phyloP scores from a whole-genome alignment of 1,140 invertebrate species.

The Pseudomyrmex pallidus region DNA sequence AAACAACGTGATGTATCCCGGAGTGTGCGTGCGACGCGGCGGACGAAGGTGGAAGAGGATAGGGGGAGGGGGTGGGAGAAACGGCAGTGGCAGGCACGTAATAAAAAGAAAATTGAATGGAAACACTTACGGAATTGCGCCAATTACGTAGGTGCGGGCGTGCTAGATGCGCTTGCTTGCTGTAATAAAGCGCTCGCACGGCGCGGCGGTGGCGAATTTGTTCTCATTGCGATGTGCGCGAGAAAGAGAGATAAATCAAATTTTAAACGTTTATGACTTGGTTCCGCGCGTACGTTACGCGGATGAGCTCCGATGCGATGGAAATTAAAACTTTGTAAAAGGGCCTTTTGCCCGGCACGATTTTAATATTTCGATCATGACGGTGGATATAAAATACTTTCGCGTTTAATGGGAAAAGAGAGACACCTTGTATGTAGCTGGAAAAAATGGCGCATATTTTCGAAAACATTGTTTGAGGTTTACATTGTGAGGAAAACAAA shows the following conservation, averaged over 20 bases:
- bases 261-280: slow-evolving; percentile 56
- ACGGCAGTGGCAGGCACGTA: slow-evolving; percentile 33
- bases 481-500: too few relatives aligned
- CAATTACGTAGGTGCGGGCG: slow-evolving; percentile 54
- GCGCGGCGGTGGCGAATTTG: slow-evolving; percentile 35
- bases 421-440: not conserved
- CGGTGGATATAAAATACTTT: slow-evolving; percentile 1
- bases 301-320: slow-evolving; percentile 16
- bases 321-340: slow-evolving; percentile 44
- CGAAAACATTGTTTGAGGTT: too few relatives aligned
- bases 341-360: not conserved
- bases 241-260: slow-evolving; percentile 46
- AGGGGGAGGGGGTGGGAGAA: not conserved
- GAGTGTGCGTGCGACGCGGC: slow-evolving; percentile 36
- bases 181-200: slow-evolving; percentile 54
- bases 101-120: slow-evolving; percentile 62
- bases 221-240: slow-evolving; percentile 52
- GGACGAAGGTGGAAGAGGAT: too few relatives aligned
- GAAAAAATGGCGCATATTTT: too few relatives aligned
- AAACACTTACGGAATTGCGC: slow-evolving; percentile 61
- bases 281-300: slow-evolving; percentile 25
- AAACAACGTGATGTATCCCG: slow-evolving; percentile 54
- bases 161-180: slow-evolving; percentile 36
- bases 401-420: not conserved
- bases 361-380: slow-evolving; percentile 31